Conservation (phyloP, 2,797 vertebrate species). For the Chiloscyllium punctatum region DNA sequence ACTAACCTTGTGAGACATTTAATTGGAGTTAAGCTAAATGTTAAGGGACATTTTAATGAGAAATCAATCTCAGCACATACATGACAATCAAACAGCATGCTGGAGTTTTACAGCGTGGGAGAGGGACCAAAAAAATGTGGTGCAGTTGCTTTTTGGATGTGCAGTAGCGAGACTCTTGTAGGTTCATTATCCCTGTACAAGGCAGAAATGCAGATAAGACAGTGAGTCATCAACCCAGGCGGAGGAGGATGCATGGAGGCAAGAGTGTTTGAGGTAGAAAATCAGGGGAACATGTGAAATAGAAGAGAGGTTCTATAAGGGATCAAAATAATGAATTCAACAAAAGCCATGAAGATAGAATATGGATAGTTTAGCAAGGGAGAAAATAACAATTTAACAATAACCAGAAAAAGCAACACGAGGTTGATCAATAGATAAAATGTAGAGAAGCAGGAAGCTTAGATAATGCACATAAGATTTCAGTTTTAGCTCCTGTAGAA, state of each 20-base stretch:
- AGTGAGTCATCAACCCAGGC: background rate
- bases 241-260: background rate
- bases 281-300: slow-evolving; percentile 4
- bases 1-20: background rate
- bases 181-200: background rate
- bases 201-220: background rate
- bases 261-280: background rate
- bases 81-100: background rate
- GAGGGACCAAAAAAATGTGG: background rate
- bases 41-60: background rate
- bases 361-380: background rate
- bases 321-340: background rate
- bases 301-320: background rate
- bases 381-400: background rate
- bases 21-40: background rate
- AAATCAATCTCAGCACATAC: background rate
- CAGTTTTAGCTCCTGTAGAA: background rate
- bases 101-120: background rate
- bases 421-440: background rate
- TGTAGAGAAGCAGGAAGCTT: background rate
- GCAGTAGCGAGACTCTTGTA: background rate
- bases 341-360: background rate
- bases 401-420: background rate
- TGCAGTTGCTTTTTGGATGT: background rate
- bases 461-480: background rate